Evolutionary conservation across 2,888 invertebrate species (phyloP).

Genomic region (Monopis laevigella): DNA sequence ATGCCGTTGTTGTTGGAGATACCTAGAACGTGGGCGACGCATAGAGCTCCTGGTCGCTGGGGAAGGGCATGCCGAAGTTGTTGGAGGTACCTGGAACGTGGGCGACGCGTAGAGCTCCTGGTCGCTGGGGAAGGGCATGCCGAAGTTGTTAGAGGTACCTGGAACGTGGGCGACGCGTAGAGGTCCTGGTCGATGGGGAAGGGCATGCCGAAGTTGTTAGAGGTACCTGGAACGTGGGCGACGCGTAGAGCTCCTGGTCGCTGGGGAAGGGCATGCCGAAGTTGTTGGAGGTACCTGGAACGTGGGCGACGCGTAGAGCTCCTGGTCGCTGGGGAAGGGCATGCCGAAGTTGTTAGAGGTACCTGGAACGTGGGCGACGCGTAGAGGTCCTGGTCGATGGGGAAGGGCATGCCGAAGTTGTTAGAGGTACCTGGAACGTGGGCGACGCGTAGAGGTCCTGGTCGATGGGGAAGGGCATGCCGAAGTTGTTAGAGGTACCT

Average conservation of each 20-base stretch:
- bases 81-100: conserved; percentile 83
- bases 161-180: conserved; percentile 88
- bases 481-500: conserved; percentile 74
- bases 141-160: conserved; percentile 74
- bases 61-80: conserved; percentile 87
- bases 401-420: conserved; percentile 87
- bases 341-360: conserved; percentile 72
- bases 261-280: conserved; percentile 90
- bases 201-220: conserved; percentile 78
- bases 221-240: conserved; percentile 84
- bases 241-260: conserved; percentile 92
- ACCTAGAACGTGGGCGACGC: conserved; percentile 89
- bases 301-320: conserved; percentile 88
- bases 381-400: conserved; percentile 94
- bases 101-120: conserved; percentile 92
- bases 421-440: conserved; percentile 76
- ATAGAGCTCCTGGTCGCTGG: conserved; percentile 94
- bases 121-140: conserved; percentile 91
- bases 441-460: conserved; percentile 92
- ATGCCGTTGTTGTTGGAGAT: too few species aligned
- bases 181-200: conserved; percentile 96
- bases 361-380: conserved; percentile 90
- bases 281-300: conserved; percentile 85
- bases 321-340: conserved; percentile 94
- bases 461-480: conserved; percentile 91